Percentiles rank a stretch among this genome's conserved stretches.
Conservation (phyloP, 2,888 invertebrate species). For the Dolichomitus sp. region DNA sequence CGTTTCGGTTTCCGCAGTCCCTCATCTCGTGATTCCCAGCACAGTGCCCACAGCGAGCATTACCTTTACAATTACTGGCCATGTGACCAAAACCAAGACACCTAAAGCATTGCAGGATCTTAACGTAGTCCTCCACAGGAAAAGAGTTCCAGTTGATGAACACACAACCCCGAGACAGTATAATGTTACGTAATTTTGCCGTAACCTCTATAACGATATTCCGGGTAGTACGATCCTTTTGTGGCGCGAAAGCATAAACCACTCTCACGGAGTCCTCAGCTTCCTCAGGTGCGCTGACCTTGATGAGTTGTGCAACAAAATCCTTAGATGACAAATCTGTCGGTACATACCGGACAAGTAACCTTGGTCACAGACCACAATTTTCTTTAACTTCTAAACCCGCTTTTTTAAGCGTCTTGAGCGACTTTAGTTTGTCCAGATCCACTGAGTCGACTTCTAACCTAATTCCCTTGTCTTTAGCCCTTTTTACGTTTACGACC, state of each 20-base stretch:
- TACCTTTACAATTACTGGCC: not conserved
- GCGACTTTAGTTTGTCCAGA: not conserved
- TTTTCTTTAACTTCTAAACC: slow-evolving; percentile 3
- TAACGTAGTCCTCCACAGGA: not conserved
- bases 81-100: slow-evolving; percentile 2
- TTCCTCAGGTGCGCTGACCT: not conserved
- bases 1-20: not conserved
- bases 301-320: not conserved
- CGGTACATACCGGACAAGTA: not conserved
- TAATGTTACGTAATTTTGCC: not conserved
- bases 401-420: not conserved
- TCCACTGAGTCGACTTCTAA: not conserved
- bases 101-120: not conserved
- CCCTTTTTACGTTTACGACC: not conserved
- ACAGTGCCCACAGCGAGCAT: not conserved
- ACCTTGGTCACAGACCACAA: not conserved
- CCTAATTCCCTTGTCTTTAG: not conserved
- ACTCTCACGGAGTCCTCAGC: not conserved
- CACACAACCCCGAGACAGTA: not conserved
- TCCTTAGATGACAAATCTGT: not conserved
- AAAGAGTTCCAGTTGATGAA: not conserved
- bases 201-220: not conserved
- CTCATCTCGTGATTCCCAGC: not conserved
- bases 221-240: not conserved
- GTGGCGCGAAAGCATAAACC: not conserved